A percentile compares a stretch with the other conserved stretches of the same genome.
Evolutionary conservation across 35 echinoderm and acorn worm species (phyloP).

Genomic region (Heliocidaris tuberculata): DNA sequence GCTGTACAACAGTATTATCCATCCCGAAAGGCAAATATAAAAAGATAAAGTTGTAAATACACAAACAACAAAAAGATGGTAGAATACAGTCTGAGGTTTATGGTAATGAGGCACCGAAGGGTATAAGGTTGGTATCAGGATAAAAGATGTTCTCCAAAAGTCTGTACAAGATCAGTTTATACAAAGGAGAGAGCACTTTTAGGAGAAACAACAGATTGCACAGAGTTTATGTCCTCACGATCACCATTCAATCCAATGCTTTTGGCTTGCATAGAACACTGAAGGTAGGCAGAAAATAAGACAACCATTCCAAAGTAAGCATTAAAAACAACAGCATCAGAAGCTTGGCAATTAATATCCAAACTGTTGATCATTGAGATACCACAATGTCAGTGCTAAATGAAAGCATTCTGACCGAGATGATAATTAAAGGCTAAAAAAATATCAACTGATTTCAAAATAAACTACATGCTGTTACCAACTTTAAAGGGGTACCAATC

Average conservation of each 20-base stretch:
- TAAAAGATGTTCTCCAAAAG: constrained; percentile 13
- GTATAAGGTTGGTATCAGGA: background rate
- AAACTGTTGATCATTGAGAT: too few relatives aligned
- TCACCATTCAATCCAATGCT: background rate
- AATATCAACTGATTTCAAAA: too few relatives aligned
- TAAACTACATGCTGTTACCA: too few relatives aligned
- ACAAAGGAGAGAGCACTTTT: background rate
- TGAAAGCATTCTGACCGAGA: too few relatives aligned
- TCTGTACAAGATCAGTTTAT: constrained; percentile 5
- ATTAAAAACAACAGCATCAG: too few relatives aligned
- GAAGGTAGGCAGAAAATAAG: background rate
- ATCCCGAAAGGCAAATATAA: background rate
- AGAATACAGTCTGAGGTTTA: background rate
- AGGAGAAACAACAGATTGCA: background rate
- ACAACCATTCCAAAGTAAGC: too few relatives aligned
- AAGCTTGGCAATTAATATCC: too few relatives aligned
- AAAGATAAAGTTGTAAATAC: background rate
- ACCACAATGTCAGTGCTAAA: too few relatives aligned
- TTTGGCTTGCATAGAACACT: background rate
- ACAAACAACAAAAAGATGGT: background rate
- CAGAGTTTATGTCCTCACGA: background rate
- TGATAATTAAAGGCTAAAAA: too few relatives aligned
- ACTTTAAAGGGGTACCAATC: too few relatives aligned
- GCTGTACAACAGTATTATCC: background rate
- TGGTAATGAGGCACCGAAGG: background rate